Evolutionary conservation across 2,797 vertebrate species (phyloP), one percentile per base, ranked within the genome.

Genomic region (Oceanodroma leucorhoa): DNA sequence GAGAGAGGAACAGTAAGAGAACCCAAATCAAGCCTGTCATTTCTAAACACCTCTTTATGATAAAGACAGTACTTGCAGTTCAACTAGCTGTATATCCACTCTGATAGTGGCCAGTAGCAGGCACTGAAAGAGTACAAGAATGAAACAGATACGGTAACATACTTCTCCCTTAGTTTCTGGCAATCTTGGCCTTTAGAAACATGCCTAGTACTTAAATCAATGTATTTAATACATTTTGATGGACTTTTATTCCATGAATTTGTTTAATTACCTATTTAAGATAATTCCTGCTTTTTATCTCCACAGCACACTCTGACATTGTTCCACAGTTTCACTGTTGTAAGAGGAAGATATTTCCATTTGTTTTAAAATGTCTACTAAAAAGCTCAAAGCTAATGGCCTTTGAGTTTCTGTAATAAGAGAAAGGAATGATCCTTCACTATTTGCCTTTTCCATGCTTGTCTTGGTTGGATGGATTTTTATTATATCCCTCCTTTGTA

Each of bases 171-270:
- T 73, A 45, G 15, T 50, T 81, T 81, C 50, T 75, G 32, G 29
- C 14, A 71, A 5, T 32, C 21, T 34, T 57, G 48, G 17, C 14
- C 29, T 79, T 83, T 50, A 51, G 40, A 75, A 78, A 58, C 10
- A 43, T 30, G 23, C 12, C 12, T 41, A 27, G 8, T 69, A 50
- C 69, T 78, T 82, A 32, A 8, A 50, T 64, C 9, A n/a, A 6
- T 69, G 36, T 30, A 20, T 64, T 62, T 64, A 57, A 54, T 51
- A 19, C 2, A 2, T 27, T 7, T 67, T 22, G 38, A 60, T 78
- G 18, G 18, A 45, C 5, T 32, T 62, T 2, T 29, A 12, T 50
- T 58, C 0, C 2, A 16, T 58, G 6, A 2, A 10, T 38, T 50
- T 71, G 17, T 54, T 65, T 65, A 38, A 67, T 58, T 23, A 24